These are phyloP conservation scores for Hippocampus barbouri DNA, from an alignment of 2,113 vertebrate genomes.

Conservation along the genomic window DNA sequence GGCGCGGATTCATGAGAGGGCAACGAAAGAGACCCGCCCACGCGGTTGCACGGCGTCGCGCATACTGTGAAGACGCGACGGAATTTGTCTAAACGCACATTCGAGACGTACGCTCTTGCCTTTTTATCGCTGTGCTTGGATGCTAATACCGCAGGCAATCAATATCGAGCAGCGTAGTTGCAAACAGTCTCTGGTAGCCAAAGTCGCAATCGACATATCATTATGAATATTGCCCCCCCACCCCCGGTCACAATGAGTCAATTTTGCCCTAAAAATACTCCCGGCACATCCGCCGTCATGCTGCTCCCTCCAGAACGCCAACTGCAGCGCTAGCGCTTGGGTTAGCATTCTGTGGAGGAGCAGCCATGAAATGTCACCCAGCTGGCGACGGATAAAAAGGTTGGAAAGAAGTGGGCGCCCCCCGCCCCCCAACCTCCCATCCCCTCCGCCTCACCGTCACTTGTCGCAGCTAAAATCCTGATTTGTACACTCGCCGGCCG, in stretches of 20 bases:
- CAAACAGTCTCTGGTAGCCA: background rate
- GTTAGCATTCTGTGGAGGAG: conserved; percentile 61
- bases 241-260: conserved; percentile 2
- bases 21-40: background rate
- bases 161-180: too few species aligned
- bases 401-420: conserved; percentile 1
- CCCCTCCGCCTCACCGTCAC: background rate
- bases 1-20: background rate
- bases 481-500: background rate
- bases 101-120: background rate
- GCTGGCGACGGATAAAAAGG: conserved; percentile 28
- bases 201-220: background rate
- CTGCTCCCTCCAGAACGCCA: conserved; percentile 14
- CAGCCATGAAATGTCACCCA: conserved; percentile 64
- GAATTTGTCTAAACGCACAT: background rate
- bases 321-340: conserved; percentile 37
- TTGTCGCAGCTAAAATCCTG: background rate
- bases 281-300: conserved; percentile 15
- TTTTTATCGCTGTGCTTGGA: background rate
- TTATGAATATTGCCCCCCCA: background rate
- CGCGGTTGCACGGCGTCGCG: background rate
- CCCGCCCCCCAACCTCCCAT: too few species aligned
- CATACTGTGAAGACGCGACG: background rate
- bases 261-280: background rate
- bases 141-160: too few species aligned